Evolutionary conservation across 2,113 vertebrate genomes (phyloP).

Genomic region (Erythrolamprus reginae): DNA sequence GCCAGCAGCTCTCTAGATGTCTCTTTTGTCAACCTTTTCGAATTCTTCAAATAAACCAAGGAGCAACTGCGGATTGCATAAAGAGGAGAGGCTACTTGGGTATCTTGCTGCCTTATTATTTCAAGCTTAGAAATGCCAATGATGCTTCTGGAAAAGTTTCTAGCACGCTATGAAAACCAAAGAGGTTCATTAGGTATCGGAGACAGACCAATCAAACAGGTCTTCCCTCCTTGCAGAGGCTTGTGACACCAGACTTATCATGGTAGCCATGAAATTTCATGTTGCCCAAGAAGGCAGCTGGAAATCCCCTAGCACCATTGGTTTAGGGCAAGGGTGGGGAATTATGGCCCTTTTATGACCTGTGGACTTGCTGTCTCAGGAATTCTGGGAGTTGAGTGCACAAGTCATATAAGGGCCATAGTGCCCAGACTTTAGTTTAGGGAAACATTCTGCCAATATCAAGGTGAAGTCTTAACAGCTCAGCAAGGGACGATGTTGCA

Average conservation of each 20-base stretch:
- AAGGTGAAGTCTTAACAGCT: background rate
- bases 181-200: background rate
- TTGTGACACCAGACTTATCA: background rate
- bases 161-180: background rate
- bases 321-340: background rate
- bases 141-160: background rate
- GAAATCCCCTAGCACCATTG: background rate
- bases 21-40: background rate
- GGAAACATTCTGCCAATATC: background rate
- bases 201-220: background rate
- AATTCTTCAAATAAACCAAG: background rate
- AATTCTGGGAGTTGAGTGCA: too few species aligned
- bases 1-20: background rate
- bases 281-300: background rate
- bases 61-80: background rate
- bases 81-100: background rate
- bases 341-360: too few species aligned
- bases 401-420: too few species aligned
- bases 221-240: background rate
- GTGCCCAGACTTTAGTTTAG: background rate
- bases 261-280: background rate
- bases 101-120: background rate
- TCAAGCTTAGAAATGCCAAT: background rate
- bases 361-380: too few species aligned
- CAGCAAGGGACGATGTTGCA: background rate